Conservation (phyloP, 2,797 vertebrate genomes). For the Chelmon rostratus region DNA sequence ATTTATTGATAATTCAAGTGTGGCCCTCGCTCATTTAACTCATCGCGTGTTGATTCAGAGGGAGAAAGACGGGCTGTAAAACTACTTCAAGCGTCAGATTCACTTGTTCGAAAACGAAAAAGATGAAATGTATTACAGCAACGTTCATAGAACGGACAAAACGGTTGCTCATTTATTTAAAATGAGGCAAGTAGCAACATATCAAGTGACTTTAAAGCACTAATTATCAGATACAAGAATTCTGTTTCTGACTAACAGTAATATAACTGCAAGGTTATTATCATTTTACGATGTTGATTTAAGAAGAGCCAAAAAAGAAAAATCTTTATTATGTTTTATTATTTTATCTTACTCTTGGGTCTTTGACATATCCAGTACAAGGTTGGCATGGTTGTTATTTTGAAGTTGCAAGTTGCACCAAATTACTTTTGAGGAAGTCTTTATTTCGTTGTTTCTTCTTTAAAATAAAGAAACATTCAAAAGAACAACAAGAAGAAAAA, state of each 20-base stretch:
- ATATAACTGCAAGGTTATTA: background rate
- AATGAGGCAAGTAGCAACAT: background rate
- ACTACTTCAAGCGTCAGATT: background rate
- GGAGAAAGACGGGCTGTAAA: conserved; percentile 3
- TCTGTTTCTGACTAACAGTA: background rate
- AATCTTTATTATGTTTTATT: background rate
- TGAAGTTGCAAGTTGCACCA: too few relatives aligned
- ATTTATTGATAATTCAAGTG: conserved; percentile 9
- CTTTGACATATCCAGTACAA: background rate
- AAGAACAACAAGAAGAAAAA: conserved; percentile 2
- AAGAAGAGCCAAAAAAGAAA: background rate
- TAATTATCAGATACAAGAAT: background rate
- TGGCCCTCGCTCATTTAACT: background rate
- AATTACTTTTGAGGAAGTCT: too few relatives aligned
- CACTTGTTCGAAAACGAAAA: background rate
- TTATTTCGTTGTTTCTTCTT: background rate
- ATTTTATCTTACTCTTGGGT: background rate
- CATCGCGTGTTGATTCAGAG: background rate
- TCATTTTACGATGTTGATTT: background rate
- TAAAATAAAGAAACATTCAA: background rate
- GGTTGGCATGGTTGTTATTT: too few relatives aligned
- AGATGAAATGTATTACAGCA: background rate
- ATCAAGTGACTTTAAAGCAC: background rate
- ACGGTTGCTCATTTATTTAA: background rate
- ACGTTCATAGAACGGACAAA: background rate